These are phyloP conservation scores for Morpho achilles DNA, from an alignment of 2,888 invertebrate species.

Conservation along the genomic window DNA sequence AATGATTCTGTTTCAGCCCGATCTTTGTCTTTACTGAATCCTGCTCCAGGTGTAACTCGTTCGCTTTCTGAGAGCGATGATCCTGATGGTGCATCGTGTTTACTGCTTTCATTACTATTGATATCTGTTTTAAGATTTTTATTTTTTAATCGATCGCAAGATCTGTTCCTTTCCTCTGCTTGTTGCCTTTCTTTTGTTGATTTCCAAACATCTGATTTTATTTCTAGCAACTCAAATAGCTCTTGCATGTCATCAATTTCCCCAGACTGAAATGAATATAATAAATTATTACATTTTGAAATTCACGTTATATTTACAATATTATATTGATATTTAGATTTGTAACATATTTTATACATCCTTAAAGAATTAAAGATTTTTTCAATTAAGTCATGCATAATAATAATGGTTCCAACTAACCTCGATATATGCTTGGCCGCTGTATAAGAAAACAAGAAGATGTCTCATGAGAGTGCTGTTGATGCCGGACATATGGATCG, in stretches of 20 bases:
- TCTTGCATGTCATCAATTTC: slow-evolving; percentile 92
- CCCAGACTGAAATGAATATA: slow-evolving; percentile 79
- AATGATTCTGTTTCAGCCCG: slow-evolving; percentile 61
- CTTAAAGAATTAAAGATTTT: too few species aligned
- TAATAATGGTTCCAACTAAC: slow-evolving; percentile 56
- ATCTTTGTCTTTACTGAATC: slow-evolving; percentile 72
- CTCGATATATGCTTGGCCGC: slow-evolving; percentile 90
- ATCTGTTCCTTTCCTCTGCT: slow-evolving; percentile 71
- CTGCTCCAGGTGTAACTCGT: slow-evolving; percentile 64
- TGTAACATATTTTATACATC: not conserved
- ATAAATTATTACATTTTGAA: slow-evolving; percentile 14
- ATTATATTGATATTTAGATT: not conserved
- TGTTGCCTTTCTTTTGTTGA: slow-evolving; percentile 75
- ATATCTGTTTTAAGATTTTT: slow-evolving; percentile 71
- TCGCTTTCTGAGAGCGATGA: slow-evolving; percentile 76
- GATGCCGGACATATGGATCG: slow-evolving; percentile 91
- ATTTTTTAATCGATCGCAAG: slow-evolving; percentile 70
- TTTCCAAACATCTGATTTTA: slow-evolving; percentile 89
- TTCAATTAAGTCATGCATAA: not conserved
- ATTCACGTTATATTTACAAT: not conserved
- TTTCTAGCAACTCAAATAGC: slow-evolving; percentile 89
- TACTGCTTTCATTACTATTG: slow-evolving; percentile 75
- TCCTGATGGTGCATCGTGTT: slow-evolving; percentile 72
- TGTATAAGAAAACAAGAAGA: slow-evolving; percentile 90
- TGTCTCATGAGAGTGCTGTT: slow-evolving; percentile 88